Evolutionary conservation across 2,797 vertebrate genomes (phyloP).

Genomic region (Bradypodion ventrale): DNA sequence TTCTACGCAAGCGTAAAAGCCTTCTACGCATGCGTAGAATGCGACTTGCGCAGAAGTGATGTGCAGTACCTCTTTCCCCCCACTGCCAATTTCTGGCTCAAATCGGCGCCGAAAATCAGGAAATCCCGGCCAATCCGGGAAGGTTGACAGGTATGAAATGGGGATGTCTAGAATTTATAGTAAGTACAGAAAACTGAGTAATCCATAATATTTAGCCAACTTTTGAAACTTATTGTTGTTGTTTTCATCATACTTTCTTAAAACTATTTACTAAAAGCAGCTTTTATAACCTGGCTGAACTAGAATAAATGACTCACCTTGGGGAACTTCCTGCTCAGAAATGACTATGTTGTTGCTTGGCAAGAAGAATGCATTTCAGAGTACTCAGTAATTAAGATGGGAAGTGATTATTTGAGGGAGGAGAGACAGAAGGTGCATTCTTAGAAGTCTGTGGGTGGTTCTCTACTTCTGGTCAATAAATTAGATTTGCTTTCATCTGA

Average conservation of each 20-base stretch:
- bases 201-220: too few relatives aligned
- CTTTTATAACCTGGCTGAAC: slow-evolving; percentile 47
- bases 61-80: too few relatives aligned
- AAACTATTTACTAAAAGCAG: not conserved
- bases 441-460: slow-evolving; percentile 52
- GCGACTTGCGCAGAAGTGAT: too few relatives aligned
- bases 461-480: slow-evolving; percentile 41
- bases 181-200: too few relatives aligned
- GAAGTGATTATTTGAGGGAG: slow-evolving; percentile 60
- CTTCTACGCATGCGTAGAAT: too few relatives aligned
- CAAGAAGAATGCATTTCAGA: slow-evolving; percentile 60
- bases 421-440: slow-evolving; percentile 53
- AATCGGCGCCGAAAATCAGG: too few relatives aligned
- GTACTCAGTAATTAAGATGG: slow-evolving; percentile 58
- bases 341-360: slow-evolving; percentile 53
- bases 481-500: slow-evolving; percentile 53
- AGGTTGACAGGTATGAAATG: too few relatives aligned
- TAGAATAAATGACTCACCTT: slow-evolving; percentile 53
- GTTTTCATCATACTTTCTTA: too few relatives aligned
- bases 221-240: not conserved
- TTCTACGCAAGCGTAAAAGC: too few relatives aligned
- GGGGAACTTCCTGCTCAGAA: slow-evolving; percentile 48
- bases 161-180: not conserved
- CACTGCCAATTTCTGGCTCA: too few relatives aligned
- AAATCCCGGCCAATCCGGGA: too few relatives aligned